phyloP scores from a whole-genome alignment of 2,113 vertebrate genomes.

The Sceloporus tristichus region DNA sequence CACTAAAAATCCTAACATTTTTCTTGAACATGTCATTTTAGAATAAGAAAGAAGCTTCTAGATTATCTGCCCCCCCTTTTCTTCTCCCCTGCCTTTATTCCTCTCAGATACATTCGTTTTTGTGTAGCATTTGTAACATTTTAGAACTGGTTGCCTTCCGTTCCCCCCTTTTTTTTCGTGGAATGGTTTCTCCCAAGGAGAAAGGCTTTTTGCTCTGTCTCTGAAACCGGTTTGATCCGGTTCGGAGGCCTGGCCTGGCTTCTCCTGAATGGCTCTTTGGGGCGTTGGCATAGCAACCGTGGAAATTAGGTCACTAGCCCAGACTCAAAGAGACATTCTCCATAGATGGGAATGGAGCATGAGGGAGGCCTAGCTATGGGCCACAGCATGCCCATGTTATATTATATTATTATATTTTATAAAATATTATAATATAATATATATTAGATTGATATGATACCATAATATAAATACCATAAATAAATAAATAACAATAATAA shows the following conservation, averaged over 20 bases:
- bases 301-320: slow-evolving; percentile 19
- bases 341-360: no score
- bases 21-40: not conserved
- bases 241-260: not conserved
- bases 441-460: no score
- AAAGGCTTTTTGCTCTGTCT: not conserved
- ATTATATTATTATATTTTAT: no score
- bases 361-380: not conserved
- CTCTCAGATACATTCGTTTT: no score
- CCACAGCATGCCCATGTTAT: not conserved
- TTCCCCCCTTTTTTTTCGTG: not conserved
- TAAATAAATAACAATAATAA: no score
- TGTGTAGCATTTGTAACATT: not conserved
- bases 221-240: slow-evolving; percentile 20
- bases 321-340: not conserved
- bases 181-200: slow-evolving; percentile 31
- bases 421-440: no score
- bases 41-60: not conserved
- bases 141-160: not conserved
- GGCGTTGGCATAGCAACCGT: slow-evolving; percentile 18
- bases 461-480: no score
- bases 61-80: not conserved
- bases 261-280: not conserved
- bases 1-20: not conserved
- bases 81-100: not conserved